A percentile compares a stretch with the other conserved stretches of the same genome.
These are phyloP conservation scores for Arothron firmamentum DNA, from an alignment of 2,113 vertebrate genomes.

Conservation along the genomic window DNA sequence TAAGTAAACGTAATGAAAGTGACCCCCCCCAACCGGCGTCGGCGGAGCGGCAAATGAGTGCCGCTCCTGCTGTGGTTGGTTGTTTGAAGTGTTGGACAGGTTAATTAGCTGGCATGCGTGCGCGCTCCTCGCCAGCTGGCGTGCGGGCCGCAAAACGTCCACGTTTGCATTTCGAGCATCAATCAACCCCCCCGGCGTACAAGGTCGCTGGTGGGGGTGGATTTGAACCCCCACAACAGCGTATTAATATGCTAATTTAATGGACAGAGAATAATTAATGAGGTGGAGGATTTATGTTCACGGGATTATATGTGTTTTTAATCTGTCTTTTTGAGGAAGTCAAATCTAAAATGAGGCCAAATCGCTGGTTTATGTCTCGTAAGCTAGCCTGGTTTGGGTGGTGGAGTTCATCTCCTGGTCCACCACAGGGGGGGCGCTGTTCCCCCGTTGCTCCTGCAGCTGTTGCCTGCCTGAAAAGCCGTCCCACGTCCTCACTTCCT, in stretches of 20 bases:
- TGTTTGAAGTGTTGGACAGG: conserved; percentile 29
- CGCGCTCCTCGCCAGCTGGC: not conserved
- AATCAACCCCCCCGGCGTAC: conserved; percentile 49
- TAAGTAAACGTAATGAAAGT: not conserved
- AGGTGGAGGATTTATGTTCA: not conserved
- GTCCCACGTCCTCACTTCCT: too few relatives aligned
- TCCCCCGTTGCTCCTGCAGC: too few relatives aligned
- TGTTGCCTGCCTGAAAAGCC: too few relatives aligned
- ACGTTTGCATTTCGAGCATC: conserved; percentile 48
- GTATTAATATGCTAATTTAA: not conserved
- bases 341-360: too few relatives aligned
- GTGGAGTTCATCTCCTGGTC: too few relatives aligned
- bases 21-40: conserved; percentile 2
- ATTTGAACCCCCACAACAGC: not conserved
- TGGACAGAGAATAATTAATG: too few relatives aligned
- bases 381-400: too few relatives aligned
- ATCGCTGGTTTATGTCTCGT: too few relatives aligned
- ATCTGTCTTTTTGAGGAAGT: not conserved
- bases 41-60: conserved; percentile 17
- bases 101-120: conserved; percentile 32
- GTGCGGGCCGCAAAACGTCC: conserved; percentile 10
- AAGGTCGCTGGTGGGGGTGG: too few relatives aligned
- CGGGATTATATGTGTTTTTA: not conserved
- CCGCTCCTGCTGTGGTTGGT: not conserved
- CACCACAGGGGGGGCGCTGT: too few relatives aligned